These are phyloP conservation scores for Aplochiton taeniatus DNA, from an alignment of 2,797 vertebrate species.

Conservation along the genomic window DNA sequence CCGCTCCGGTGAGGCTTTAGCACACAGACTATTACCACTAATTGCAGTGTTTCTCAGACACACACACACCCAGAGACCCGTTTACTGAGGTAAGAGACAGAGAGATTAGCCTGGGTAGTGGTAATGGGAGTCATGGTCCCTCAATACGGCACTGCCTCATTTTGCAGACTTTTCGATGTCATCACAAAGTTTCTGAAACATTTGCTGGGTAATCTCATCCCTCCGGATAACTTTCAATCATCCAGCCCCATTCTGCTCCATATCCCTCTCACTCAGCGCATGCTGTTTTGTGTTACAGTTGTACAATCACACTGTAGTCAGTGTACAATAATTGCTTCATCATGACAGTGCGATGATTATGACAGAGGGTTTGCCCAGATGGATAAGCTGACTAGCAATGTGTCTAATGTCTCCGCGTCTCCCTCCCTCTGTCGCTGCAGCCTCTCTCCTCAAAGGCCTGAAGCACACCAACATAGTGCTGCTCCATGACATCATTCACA, in stretches of 20 bases:
- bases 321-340: too few relatives aligned
- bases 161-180: neutral
- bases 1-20: conserved; percentile 1
- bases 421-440: conserved; percentile 66
- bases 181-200: conserved; percentile 48
- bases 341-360: too few relatives aligned
- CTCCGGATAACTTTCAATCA: too few relatives aligned
- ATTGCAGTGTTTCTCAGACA: conserved; percentile 26
- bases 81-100: conserved; percentile 10
- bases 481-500: conserved; percentile 88
- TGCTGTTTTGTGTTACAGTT: too few relatives aligned
- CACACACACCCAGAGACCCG: conserved; percentile 7
- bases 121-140: conserved; percentile 15
- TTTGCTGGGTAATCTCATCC: neutral
- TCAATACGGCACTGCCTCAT: neutral
- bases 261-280: neutral
- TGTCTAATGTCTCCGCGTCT: neutral
- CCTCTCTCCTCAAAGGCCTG: conserved; percentile 92
- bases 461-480: conserved; percentile 87
- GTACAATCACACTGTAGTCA: too few relatives aligned
- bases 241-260: conserved; percentile 16
- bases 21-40: neutral
- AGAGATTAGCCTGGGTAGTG: conserved; percentile 21
- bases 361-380: too few relatives aligned
- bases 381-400: too few relatives aligned